Conservation (phyloP, 2,113 vertebrate genomes). For the Vireo altiloquus region DNA sequence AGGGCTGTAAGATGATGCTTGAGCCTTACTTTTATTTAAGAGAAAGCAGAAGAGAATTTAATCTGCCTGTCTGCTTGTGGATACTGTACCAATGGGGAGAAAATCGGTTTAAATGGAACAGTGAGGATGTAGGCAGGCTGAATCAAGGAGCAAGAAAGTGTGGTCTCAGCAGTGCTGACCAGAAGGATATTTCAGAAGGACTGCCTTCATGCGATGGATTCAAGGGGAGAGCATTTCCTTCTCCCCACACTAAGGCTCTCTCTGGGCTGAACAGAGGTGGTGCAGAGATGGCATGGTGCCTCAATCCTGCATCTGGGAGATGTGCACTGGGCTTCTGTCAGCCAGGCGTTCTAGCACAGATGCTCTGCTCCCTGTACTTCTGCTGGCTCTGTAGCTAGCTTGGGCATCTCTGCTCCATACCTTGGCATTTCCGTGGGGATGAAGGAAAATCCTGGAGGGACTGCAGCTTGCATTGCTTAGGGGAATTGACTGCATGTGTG, state of each 20-base stretch:
- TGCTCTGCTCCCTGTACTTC: not conserved
- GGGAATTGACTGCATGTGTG: not conserved
- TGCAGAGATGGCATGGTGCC: not conserved
- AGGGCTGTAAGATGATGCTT: not conserved
- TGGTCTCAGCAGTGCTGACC: not conserved
- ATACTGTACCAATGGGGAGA: not conserved
- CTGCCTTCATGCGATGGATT: not conserved
- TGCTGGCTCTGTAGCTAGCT: not conserved
- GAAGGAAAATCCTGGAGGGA: not conserved
- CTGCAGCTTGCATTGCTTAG: not conserved
- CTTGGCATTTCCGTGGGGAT: not conserved
- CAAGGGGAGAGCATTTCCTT: not conserved
- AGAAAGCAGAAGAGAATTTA: not conserved
- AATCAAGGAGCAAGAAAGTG: not conserved
- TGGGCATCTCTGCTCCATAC: not conserved
- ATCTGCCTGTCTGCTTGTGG: not conserved
- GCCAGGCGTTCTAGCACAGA: fast-evolving
- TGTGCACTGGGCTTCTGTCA: not conserved
- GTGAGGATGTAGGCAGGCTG: not conserved
- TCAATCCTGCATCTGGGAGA: not conserved
- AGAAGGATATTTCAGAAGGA: not conserved
- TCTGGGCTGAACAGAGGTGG: not conserved
- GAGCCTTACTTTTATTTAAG: not conserved
- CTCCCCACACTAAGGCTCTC: fast-evolving
- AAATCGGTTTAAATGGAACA: not conserved